phyloP scores from a whole-genome alignment of 2,797 vertebrate species.

The Crocidura indochinensis region DNA sequence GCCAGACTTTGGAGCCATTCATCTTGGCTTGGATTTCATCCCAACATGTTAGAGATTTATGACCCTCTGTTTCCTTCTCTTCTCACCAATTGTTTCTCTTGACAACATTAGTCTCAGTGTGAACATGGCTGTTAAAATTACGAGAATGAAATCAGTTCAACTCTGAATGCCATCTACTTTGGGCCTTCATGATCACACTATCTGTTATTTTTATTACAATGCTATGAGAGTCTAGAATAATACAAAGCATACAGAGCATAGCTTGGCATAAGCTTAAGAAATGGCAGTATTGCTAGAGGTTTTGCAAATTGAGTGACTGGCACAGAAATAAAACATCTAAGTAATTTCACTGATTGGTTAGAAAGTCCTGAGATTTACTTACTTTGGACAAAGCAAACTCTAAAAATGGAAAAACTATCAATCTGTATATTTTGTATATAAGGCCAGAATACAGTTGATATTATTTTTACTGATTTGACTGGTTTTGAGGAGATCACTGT shows the following conservation, averaged over 20 bases:
- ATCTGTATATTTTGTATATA: conserved; percentile 51
- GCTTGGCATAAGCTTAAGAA: conserved; percentile 26
- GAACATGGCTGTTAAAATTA: conserved; percentile 14
- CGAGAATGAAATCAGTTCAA: background rate
- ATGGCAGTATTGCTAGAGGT: conserved; percentile 35
- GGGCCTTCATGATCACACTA: conserved; percentile 18
- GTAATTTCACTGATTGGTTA: conserved; percentile 61
- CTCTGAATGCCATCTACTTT: background rate
- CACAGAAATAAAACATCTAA: conserved; percentile 70
- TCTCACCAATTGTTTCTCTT: conserved; percentile 1
- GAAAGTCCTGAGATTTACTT: conserved; percentile 58
- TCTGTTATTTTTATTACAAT: conserved; percentile 58
- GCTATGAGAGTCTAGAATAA: conserved; percentile 64
- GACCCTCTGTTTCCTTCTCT: background rate
- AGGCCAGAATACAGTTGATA: conserved; percentile 44
- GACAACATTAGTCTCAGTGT: background rate
- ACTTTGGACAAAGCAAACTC: conserved; percentile 58
- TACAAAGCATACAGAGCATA: conserved; percentile 28
- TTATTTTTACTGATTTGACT: conserved; percentile 56
- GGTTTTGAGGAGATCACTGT: conserved; percentile 48
- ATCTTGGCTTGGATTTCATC: conserved; percentile 52
- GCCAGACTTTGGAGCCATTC: background rate
- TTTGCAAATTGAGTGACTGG: conserved; percentile 49
- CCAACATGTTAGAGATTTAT: background rate
- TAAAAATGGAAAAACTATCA: conserved; percentile 41